Evolutionary conservation across 2,797 vertebrate genomes (phyloP).

Genomic region (Urophycis tenuis): DNA sequence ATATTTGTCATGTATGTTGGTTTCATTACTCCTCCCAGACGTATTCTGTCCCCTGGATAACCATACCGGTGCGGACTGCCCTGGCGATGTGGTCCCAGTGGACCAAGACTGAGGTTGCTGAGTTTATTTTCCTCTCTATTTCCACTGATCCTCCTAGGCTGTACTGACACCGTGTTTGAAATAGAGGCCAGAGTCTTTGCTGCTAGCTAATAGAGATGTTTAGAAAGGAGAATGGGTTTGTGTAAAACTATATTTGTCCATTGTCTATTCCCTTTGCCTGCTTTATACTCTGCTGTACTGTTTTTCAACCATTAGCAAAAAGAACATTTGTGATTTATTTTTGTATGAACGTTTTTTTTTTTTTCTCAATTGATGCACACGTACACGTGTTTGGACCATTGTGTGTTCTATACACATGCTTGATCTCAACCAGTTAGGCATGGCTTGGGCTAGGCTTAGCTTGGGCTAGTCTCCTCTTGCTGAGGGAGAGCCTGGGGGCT

Average conservation of each 20-base stretch:
- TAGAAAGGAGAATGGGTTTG: not conserved
- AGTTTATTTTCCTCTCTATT: slow-evolving; percentile 7
- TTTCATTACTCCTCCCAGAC: slow-evolving; percentile 40
- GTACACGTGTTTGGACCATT: not conserved
- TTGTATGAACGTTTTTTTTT: too few species aligned
- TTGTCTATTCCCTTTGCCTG: not conserved
- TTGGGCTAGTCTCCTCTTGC: not conserved
- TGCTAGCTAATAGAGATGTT: not conserved
- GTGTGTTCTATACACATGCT: not conserved
- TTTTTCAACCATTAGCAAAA: not conserved
- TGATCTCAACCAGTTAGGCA: not conserved
- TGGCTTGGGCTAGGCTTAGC: not conserved
- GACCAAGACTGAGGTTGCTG: slow-evolving; percentile 57
- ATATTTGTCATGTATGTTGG: not conserved
- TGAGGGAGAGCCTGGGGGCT: not conserved
- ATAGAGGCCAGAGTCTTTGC: not conserved
- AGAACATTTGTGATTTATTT: not conserved
- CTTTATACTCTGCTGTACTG: not conserved
- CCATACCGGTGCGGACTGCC: slow-evolving; percentile 44
- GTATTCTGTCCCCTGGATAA: slow-evolving; percentile 56
- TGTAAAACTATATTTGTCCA: not conserved
- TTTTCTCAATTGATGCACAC: too few species aligned
- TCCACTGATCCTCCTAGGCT: not conserved
- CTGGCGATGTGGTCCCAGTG: slow-evolving; percentile 59
- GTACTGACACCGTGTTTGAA: not conserved